Base-by-base conservation (phyloP, 2,888 invertebrate genomes). In the Gymnosoma rotundatum region DNA sequence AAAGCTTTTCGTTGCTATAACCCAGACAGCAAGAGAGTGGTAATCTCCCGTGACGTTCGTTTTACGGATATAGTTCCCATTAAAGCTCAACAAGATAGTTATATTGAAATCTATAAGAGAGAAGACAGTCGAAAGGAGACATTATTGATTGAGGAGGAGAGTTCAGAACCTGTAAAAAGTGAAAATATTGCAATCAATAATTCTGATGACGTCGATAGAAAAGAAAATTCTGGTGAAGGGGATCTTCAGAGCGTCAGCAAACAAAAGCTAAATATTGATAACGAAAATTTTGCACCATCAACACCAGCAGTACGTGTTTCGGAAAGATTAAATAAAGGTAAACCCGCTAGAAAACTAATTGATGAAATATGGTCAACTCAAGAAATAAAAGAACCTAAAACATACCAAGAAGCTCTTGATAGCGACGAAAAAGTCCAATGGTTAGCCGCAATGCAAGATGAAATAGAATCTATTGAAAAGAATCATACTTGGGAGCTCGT, bases 1-100 rank as follows among this genome's bases (percentile, higher is more conserved):
- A 88, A 87, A 73, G 86, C 85, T 25, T 88, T 79, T 66, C 66
- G 88, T 21, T 74, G 73, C 18, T 79, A 83, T 48, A 56, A 73
- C 32, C 45, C 50, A 20, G 50, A 21, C 10, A 32, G 42, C 67
- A 52, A 66, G 12, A 74, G 58, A 6, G 69, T 83, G 5, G 56
- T 78, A 5, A 78, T 83, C 6, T 74, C 64, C 48, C 78, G 83
- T 38, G 83, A 83, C 61, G 76, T 83, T 36, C 48, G 48, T 1
- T 83, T 83, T 50, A 61, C 21, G 6, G 61, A 78, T 56, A 36
- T 42, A 12, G 9, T 25, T 58, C 16, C 14, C 7, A 52, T 20
- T 38, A 36, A 21, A n/a, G 12, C 18, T 60, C 32, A 61, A 4
- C 3, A 25, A 16, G 32, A 56, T 1, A 48, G 63, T 12, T 45